Conservation (phyloP, 2,888 invertebrate genomes). For the Notocelia uddmanniana region DNA sequence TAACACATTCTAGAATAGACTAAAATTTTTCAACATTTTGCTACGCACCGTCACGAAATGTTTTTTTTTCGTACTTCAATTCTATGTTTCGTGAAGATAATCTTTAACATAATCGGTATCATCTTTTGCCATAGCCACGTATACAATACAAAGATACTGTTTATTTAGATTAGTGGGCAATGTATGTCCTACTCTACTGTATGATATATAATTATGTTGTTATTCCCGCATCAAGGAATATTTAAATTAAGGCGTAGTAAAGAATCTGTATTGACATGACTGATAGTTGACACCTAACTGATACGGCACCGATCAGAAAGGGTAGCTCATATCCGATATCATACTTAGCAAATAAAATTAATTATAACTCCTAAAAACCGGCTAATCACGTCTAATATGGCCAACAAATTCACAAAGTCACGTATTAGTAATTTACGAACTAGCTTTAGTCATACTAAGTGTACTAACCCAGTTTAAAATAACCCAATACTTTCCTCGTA, state of each 20-base stretch:
- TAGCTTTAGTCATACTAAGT: slow-evolving; percentile 7
- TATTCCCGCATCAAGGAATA: too few relatives aligned
- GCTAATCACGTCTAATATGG: neutral
- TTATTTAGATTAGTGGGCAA: too few relatives aligned
- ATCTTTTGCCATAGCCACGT: too few relatives aligned
- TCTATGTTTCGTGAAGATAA: neutral
- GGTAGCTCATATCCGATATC: neutral
- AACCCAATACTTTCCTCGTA: slow-evolving; percentile 50
- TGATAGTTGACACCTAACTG: too few relatives aligned
- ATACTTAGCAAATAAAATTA: neutral
- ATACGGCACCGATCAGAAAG: too few relatives aligned
- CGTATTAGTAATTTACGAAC: slow-evolving; percentile 24
- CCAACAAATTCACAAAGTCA: slow-evolving; percentile 6
- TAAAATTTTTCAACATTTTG: slow-evolving; percentile 10
- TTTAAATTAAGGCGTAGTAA: too few relatives aligned
- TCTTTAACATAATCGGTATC: neutral
- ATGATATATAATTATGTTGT: too few relatives aligned
- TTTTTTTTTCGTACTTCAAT: slow-evolving; percentile 9
- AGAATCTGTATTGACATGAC: too few relatives aligned
- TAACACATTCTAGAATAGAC: slow-evolving; percentile 32
- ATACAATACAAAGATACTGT: too few relatives aligned
- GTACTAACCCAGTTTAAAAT: slow-evolving; percentile 38
- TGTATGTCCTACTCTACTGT: too few relatives aligned
- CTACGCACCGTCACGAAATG: slow-evolving; percentile 19
- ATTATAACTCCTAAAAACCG: too few relatives aligned